Base-by-base conservation (phyloP, 2,888 invertebrate genomes). In the Caenorhabditis sp. region DNA sequence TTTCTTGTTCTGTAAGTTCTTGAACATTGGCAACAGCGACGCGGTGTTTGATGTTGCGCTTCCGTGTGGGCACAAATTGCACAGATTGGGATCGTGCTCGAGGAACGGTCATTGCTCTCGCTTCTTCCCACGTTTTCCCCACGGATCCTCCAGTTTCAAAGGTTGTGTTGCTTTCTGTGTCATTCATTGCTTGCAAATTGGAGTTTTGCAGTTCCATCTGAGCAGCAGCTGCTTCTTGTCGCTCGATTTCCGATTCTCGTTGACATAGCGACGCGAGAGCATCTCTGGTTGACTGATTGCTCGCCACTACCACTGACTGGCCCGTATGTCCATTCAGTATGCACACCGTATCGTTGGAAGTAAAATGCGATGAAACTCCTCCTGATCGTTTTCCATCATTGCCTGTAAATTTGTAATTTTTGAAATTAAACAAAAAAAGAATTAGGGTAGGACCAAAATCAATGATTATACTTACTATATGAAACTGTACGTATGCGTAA, bases 321-420 rank as follows among this genome's bases (percentile, higher is more conserved):
- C 76, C 76, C 0, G 76, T 76, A 15, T 53, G 53, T 53, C 68
- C 76, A 55, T 76, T 76, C 22, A 51, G 67, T 1, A 76, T 28
- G 13, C 67, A 51, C 1, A 76, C 76, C 1, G 61, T 68, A 22
- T 76, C 50, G 11, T 68, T 55, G 5, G 67, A 53, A n/a, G 60
- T 11, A 11, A 67, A 40, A 1, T 61, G 60, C 6, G 76, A 26
- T 4, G 61, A 61, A 6, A 55, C 8, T 5, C 61, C 58, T n/a
- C n/a, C n/a, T n/a, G n/a, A n/a, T n/a, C 67, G 26, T 24, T 35
- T 37, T 1, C 22, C 22, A 9, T 76, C 76, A 9, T 22, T 67
- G 5, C 32, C 76, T 76, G 67, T 18, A 67, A 67, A 40, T 32
- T 26, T 20, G 18, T 11, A 47, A 65, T 32, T n/a, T n/a, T n/a